These are phyloP conservation scores for Hydropsyche betteni DNA, from an alignment of 2,888 invertebrate species.

Conservation along the genomic window DNA sequence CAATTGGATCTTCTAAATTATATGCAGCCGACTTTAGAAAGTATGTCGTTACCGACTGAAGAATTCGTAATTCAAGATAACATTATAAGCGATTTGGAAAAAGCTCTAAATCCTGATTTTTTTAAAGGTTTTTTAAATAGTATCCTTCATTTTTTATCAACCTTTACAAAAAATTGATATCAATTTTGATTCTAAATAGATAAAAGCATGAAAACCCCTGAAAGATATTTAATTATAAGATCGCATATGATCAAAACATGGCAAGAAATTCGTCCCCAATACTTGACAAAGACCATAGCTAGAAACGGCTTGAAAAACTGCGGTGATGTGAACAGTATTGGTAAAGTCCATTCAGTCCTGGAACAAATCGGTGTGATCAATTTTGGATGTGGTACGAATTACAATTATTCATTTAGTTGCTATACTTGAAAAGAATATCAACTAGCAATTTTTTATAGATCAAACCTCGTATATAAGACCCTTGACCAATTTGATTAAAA, in stretches of 20 bases:
- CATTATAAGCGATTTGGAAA: constrained; percentile 65
- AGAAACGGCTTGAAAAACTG: constrained; percentile 68
- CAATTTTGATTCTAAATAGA: constrained; percentile 49
- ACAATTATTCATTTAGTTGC: constrained; percentile 42
- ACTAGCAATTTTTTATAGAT: constrained; percentile 52
- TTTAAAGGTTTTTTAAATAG: constrained; percentile 59
- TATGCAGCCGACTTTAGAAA: constrained; percentile 53
- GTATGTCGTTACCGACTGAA: constrained; percentile 60
- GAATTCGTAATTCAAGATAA: constrained; percentile 59
- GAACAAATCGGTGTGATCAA: constrained; percentile 72
- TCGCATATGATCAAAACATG: constrained; percentile 68
- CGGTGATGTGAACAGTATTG: constrained; percentile 71
- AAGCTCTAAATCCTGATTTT: constrained; percentile 65
- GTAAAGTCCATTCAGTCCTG: constrained; percentile 68
- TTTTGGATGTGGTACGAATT: constrained; percentile 67
- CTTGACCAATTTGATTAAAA: constrained; percentile 54
- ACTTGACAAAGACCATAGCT: constrained; percentile 68
- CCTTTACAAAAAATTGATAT: not conserved
- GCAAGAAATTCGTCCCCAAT: constrained; percentile 64
- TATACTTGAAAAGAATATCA: not conserved
- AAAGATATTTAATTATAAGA: constrained; percentile 68
- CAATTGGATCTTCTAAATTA: constrained; percentile 49
- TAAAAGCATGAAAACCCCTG: constrained; percentile 65
- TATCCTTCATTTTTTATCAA: not conserved
- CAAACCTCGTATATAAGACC: constrained; percentile 58